Conservation (phyloP, 2,113 vertebrate genomes). For the Falcunculus frontatus region DNA sequence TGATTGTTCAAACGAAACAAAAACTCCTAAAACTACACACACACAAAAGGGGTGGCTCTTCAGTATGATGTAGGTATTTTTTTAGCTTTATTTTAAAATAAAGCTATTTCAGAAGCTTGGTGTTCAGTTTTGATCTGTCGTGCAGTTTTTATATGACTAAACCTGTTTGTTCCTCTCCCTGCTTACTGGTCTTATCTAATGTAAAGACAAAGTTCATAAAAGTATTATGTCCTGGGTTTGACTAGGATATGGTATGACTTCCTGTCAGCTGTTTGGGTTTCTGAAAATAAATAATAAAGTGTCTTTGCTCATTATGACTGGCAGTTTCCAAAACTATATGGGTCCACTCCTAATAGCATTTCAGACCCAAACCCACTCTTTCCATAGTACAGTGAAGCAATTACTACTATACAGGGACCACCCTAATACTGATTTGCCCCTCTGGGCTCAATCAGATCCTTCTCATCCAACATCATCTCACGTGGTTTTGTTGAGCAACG, state of each 20-base stretch:
- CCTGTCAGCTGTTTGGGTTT: background rate
- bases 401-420: background rate
- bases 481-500: fast-evolving
- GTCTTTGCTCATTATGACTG: background rate
- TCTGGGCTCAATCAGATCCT: background rate
- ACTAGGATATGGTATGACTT: background rate
- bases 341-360: background rate
- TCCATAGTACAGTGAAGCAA: background rate
- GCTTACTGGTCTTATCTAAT: background rate
- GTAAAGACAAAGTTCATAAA: background rate
- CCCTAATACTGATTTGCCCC: background rate
- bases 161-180: background rate
- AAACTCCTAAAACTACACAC: background rate
- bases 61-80: background rate
- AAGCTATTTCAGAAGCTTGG: background rate
- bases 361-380: background rate
- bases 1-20: background rate
- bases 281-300: background rate
- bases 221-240: background rate
- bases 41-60: background rate
- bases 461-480: background rate
- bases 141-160: background rate
- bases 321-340: background rate
- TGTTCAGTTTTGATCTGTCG: background rate
- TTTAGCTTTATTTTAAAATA: background rate